A percentile compares a stretch with the other conserved stretches of the same genome.
Conservation (phyloP, 2,113 vertebrate genomes). For the Cromileptes altivelis region DNA sequence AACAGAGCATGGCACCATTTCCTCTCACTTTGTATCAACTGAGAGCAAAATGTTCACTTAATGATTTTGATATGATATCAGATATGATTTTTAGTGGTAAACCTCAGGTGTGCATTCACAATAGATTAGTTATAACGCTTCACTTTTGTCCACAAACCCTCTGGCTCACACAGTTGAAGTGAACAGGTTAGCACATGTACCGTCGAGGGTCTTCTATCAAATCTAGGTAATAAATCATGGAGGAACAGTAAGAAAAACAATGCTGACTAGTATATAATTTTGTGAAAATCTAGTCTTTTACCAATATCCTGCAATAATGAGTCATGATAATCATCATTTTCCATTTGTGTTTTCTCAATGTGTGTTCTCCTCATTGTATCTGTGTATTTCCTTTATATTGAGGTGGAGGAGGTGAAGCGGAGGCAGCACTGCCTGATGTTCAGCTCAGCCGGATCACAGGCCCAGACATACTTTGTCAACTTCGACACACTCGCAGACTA, state of each 20-base stretch:
- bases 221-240: not conserved
- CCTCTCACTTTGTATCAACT: too few species aligned
- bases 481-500: slow-evolving; percentile 92
- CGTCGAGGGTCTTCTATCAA: not conserved
- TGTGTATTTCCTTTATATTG: slow-evolving; percentile 38
- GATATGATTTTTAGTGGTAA: not conserved
- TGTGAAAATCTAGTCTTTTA: not conserved
- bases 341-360: not conserved
- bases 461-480: slow-evolving; percentile 93
- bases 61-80: too few species aligned
- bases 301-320: not conserved
- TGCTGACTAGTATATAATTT: not conserved
- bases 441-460: slow-evolving; percentile 93
- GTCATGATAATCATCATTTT: not conserved
- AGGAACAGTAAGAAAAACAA: not conserved
- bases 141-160: not conserved
- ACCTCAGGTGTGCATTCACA: not conserved
- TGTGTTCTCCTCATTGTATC: not conserved
- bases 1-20: too few species aligned
- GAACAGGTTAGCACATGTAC: not conserved
- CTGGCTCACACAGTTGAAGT: not conserved
- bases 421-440: slow-evolving; percentile 93
- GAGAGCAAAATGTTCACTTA: too few species aligned
- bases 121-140: not conserved
- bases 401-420: slow-evolving; percentile 94